Evolutionary conservation across 23 tunicate genomes (phyloP), one percentile per base, ranked within the genome.

Genomic region (Styela plicata): DNA sequence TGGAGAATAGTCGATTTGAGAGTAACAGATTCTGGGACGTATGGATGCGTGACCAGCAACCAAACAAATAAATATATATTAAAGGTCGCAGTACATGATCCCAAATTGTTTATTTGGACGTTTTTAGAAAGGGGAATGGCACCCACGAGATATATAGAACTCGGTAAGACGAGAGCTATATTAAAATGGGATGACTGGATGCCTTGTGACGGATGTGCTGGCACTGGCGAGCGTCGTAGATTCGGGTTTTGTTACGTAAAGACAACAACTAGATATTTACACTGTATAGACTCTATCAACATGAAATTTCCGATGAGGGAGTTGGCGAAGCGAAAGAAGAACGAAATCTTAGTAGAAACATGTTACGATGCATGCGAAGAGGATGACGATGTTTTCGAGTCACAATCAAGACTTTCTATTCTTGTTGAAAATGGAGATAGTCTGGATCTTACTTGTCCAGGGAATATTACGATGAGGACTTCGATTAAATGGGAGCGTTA

Each of bases 181-280:
- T 24, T 76, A 7, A 27, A 36, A 1, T 76, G 81, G 81, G 37
- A 52, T n/a, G 64, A 76, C 16, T 76, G 81, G 81, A 44, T 44
- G 64, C 66, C 81, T 0, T 76, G 81, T 44, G 81, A 76, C 26
- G 81, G 81, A 27, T 76, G 81, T 44, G 81, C 81, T 21, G 81
- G 81, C 19, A 27, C 63, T 23, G 81, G 81, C 16, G 81, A 76
- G 22, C 52, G 81, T 26, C 36, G 66, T 21, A 53, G 81, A 24
- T 76, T 76, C 26, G 81, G 81, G 18, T 76, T 76, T 76, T 76
- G 81, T 57, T 76, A 76, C 33, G 66, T 76, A 36, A 76, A 52
- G 27, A 76, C 81, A 0, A 29, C n/a, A 76, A 44, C 64, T 7
- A 29, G 53, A 1, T 17, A 36, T 10, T 37, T 23, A 21, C 81